Base-by-base conservation (phyloP, 2,888 invertebrate species). In the Cosmia trapezina region DNA sequence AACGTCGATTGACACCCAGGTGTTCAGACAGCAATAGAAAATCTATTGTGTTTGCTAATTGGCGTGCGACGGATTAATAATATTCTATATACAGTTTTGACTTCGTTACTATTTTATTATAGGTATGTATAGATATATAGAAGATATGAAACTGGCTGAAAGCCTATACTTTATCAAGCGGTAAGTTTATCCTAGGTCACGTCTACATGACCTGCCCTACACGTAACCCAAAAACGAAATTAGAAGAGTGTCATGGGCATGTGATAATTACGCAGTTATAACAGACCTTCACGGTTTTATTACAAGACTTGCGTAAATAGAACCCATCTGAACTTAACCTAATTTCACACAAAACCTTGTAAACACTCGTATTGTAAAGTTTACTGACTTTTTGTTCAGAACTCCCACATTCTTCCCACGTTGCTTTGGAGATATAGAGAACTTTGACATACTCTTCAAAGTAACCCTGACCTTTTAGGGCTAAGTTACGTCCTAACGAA, bases 321-420 rank as follows among this genome's bases (percentile, higher is more conserved):
- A 4, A 45, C 17, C 17, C 9, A n/a, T 45, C 33, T 61, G 12
- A 70, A 37, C 43, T 19, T 57, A 41, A 78, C n/a, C n/a, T 70
- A 45, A 37, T 68, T 45, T 41, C 8, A 8, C 5, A 12, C 6
- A 12, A 53, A 8, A 33, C 17, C 33, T 59, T 53, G 45, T 53
- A 53, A 53, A 63, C 51, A 66, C 14, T 53, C 33, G 7, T 53
- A 43, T 22, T 37, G 54, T 45, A 37, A 59, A 49, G 22, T 43
- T 17, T 19, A 71, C 22, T 59, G 51, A 45, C 49, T 70, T 68
- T 51, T 53, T 47, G 70, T 51, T 41, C 37, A 19, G 41, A 2
- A 43, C 59, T 59, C 75, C 79, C 57, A 78, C 72, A 19, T 3
- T 43, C 79, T 12, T 49, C 80, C 59, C 59, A 79, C 62, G 45